Evolutionary conservation across 2,113 vertebrate species (phyloP).

Genomic region (Callipepla californica): DNA sequence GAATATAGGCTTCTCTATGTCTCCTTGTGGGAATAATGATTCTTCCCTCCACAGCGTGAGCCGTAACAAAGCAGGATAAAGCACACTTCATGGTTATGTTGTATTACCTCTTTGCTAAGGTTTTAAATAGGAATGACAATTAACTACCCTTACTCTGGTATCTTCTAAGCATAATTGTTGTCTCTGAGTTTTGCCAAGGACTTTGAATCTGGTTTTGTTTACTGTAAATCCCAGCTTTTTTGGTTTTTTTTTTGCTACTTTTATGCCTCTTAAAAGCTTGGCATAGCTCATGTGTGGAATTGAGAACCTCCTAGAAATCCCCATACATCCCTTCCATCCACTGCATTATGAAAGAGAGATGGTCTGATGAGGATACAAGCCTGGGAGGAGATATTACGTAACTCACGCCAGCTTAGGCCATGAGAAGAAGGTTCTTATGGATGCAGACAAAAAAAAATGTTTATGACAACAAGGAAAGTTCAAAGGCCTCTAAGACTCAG

Average conservation of each 20-base stretch:
- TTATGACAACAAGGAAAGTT: background rate
- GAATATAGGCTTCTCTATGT: background rate
- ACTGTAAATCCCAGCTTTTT: background rate
- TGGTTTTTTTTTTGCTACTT: background rate
- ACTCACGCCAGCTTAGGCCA: background rate
- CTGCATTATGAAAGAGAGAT: background rate
- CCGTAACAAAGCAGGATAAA: background rate
- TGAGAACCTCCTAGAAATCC: background rate
- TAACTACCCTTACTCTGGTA: background rate
- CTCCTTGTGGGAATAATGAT: background rate
- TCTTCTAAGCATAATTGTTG: background rate
- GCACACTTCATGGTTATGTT: background rate
- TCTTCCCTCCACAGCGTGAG: background rate
- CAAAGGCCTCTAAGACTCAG: background rate
- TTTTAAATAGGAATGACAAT: background rate
- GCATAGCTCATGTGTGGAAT: background rate
- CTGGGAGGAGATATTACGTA: background rate
- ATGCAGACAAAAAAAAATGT: background rate
- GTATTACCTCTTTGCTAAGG: background rate
- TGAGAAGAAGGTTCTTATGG: background rate
- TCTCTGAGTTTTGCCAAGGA: background rate
- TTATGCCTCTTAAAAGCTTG: background rate
- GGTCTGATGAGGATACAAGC: background rate
- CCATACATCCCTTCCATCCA: background rate
- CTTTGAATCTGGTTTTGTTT: background rate